Percentiles rank a stretch among this genome's conserved stretches.
Evolutionary conservation across 2,888 invertebrate species (phyloP).

Genomic region (Spisula subtruncata): DNA sequence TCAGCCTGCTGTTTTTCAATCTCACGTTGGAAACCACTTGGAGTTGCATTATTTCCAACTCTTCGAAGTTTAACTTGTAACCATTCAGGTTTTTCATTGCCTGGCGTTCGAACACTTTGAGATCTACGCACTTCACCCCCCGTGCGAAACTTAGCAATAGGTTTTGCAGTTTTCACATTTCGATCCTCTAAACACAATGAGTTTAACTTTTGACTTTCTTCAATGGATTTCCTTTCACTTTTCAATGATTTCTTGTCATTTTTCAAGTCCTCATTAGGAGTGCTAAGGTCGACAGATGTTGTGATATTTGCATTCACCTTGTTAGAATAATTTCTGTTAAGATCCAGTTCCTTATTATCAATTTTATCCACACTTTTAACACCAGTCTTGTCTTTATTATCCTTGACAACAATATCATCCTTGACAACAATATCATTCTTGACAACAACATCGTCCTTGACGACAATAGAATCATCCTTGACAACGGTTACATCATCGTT

Average conservation of each 20-base stretch:
- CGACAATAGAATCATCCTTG: no score
- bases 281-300: conserved; percentile 6
- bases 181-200: conserved; percentile 32
- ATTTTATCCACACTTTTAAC: background rate
- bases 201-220: conserved; percentile 16
- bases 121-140: conserved; percentile 63
- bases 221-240: background rate
- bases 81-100: conserved; percentile 71
- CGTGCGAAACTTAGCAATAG: conserved; percentile 44
- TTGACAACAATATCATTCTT: background rate
- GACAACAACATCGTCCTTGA: background rate
- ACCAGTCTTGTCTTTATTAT: background rate
- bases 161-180: conserved; percentile 44
- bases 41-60: conserved; percentile 60
- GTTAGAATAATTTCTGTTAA: conserved; percentile 38
- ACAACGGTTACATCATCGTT: background rate
- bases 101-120: conserved; percentile 65
- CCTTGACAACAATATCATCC: background rate
- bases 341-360: conserved; percentile 42
- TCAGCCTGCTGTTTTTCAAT: conserved; percentile 22
- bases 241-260: background rate
- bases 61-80: conserved; percentile 68
- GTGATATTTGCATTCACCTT: conserved; percentile 33
- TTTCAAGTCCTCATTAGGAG: background rate
- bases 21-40: conserved; percentile 30